Evolutionary conservation across 2,797 vertebrate genomes (phyloP).

Genomic region (Mionectes olivaceus): DNA sequence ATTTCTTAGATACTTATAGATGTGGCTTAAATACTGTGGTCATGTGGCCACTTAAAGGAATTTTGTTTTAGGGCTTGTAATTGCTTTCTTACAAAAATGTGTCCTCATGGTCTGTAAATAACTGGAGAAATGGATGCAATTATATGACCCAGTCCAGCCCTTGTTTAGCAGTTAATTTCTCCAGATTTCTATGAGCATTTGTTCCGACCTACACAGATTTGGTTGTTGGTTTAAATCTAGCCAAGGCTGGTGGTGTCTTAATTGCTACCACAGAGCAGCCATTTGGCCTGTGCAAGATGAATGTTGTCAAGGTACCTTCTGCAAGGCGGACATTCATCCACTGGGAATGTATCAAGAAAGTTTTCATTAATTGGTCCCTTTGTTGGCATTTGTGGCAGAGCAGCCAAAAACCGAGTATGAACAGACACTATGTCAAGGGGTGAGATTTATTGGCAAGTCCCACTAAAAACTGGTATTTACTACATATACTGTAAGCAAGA

Average conservation of each 20-base stretch:
- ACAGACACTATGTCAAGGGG: conserved; percentile 60
- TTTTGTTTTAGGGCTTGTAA: not conserved
- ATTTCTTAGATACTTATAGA: not conserved
- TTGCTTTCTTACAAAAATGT: not conserved
- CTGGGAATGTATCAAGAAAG: conserved; percentile 71
- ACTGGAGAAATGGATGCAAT: not conserved
- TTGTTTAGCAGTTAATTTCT: conserved; percentile 43
- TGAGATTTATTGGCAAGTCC: conserved; percentile 64
- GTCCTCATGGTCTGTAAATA: not conserved
- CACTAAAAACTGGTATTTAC: conserved; percentile 42
- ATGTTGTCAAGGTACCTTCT: conserved; percentile 71
- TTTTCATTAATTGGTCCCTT: conserved; percentile 75
- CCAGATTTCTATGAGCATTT: conserved; percentile 50
- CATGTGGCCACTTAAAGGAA: not conserved
- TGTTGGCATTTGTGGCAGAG: conserved; percentile 65
- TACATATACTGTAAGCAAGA: conserved; percentile 1
- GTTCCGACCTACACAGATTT: conserved; percentile 42
- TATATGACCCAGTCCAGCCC: not conserved
- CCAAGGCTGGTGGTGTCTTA: conserved; percentile 68
- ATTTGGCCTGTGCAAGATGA: conserved; percentile 60
- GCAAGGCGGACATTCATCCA: conserved; percentile 68
- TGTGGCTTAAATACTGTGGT: not conserved
- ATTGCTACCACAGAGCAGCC: conserved; percentile 68
- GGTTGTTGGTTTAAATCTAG: conserved; percentile 68
- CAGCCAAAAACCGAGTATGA: conserved; percentile 59